Base-by-base conservation (phyloP, 2,113 vertebrate genomes). In the Dascyllus trimaculatus region DNA sequence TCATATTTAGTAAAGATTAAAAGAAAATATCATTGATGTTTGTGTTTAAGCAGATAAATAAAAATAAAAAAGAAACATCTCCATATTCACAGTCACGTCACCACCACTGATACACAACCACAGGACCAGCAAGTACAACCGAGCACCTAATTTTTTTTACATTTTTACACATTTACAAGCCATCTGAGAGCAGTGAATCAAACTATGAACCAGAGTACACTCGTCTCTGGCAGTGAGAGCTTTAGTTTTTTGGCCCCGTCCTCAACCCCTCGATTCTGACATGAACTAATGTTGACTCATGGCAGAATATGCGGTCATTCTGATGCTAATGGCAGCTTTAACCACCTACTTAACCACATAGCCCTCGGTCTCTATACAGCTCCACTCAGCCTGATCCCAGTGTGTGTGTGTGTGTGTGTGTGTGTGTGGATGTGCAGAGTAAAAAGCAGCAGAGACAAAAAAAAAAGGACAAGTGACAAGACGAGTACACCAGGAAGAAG, bases 221-320 rank as follows among this genome's bases (percentile, higher is more conserved):
- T 88, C 75, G 78, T 79, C 26, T 21, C n/a, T 24, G 63, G 67
- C 52, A 71, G 51, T 13, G 48, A 76, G 58, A 87, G 76, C 43
- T 78, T 51, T 69, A 43, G 76, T 90, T 88, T 75, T 70, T 65
- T 82, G 77, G 73, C 76, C 26, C 85, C 49, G 51, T 82, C 78
- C 74, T 90, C 79, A 85, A 85, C 76, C 82, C 75, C 79, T 84
- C 78, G 81, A 73, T 87, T 90, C 84, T 89, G 85, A 89, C 78
- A 88, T 87, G 79, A 93, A 92, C 88, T 92, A 93, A 94, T 94
- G 93, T 94, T 94, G 93, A 92, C 88, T 93, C 90, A 93, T 75
- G 78, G 87, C 85, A 84, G 86, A 93, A 92, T 91, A 92, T 93
- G 84, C 58, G 77, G 75, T 84, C 78, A 92, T 94, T 94, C 85